Conservation (phyloP, 2,113 vertebrate genomes). For the Psophia crepitans region DNA sequence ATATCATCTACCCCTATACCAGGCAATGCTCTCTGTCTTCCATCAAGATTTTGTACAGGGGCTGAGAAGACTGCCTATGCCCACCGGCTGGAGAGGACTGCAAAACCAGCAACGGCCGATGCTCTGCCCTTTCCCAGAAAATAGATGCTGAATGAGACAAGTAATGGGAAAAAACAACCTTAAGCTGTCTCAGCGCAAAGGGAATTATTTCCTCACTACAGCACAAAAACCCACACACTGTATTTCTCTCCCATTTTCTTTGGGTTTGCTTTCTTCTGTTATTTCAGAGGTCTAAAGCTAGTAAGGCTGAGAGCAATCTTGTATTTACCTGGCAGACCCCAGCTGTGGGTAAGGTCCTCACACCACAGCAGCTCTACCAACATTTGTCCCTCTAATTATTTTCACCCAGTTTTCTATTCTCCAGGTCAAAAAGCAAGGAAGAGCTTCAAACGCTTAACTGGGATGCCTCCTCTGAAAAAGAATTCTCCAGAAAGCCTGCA, state of each 20-base stretch:
- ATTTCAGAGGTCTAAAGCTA: not conserved
- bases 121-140: not conserved
- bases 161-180: not conserved
- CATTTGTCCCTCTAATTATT: not conserved
- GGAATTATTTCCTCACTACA: not conserved
- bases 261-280: not conserved
- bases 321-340: not conserved
- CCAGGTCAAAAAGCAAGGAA: not conserved
- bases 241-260: not conserved
- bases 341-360: not conserved
- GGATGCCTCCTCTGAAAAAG: not conserved
- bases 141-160: not conserved
- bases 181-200: not conserved
- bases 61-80: not conserved
- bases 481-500: not conserved
- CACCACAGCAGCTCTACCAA: rapidly evolving
- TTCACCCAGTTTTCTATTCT: not conserved
- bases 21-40: not conserved
- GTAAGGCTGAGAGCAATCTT: not conserved
- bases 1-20: not conserved
- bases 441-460: not conserved
- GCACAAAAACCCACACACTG: not conserved
- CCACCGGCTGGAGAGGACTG: not conserved
- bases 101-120: not conserved
- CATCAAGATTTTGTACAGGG: not conserved